A percentile compares a stretch with the other conserved stretches of the same genome.
Conservation (phyloP, 1,140 invertebrate genomes). For the Euura lappo region DNA sequence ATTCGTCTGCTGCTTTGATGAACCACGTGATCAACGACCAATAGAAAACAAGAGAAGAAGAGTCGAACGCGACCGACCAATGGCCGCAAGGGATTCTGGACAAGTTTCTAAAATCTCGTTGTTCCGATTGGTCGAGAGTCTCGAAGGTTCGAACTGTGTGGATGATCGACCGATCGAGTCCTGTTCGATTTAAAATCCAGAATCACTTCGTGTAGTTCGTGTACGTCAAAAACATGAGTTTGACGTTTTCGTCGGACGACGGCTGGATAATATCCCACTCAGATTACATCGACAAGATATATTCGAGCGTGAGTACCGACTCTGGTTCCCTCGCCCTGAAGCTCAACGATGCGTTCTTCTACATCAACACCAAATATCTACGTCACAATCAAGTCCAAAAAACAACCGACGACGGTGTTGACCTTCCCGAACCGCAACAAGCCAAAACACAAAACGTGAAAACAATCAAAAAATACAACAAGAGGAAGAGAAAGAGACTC, state of each 20-base stretch:
- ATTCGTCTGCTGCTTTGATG: too few species aligned
- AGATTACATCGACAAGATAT: constrained; percentile 43
- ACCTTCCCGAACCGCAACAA: neutral
- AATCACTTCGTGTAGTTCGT: too few species aligned
- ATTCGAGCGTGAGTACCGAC: constrained; percentile 30
- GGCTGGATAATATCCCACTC: constrained; percentile 51
- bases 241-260: constrained; percentile 35
- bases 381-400: constrained; percentile 40
- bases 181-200: too few species aligned
- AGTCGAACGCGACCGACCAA: too few species aligned
- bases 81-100: too few species aligned
- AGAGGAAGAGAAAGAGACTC: constrained; percentile 30
- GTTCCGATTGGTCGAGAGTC: too few species aligned
- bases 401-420: constrained; percentile 15
- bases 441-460: constrained; percentile 18
- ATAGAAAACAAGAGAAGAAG: too few species aligned
- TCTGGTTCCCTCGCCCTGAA: constrained; percentile 22
- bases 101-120: too few species aligned
- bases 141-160: too few species aligned
- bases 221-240: constrained; percentile 34
- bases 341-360: constrained; percentile 43
- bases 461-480: constrained; percentile 15
- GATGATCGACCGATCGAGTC: too few species aligned
- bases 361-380: constrained; percentile 47
- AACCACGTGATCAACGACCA: too few species aligned